A percentile compares a stretch with the other conserved stretches of the same genome.
Conservation (phyloP, 1,140 invertebrate genomes). For the Augochlora pura region DNA sequence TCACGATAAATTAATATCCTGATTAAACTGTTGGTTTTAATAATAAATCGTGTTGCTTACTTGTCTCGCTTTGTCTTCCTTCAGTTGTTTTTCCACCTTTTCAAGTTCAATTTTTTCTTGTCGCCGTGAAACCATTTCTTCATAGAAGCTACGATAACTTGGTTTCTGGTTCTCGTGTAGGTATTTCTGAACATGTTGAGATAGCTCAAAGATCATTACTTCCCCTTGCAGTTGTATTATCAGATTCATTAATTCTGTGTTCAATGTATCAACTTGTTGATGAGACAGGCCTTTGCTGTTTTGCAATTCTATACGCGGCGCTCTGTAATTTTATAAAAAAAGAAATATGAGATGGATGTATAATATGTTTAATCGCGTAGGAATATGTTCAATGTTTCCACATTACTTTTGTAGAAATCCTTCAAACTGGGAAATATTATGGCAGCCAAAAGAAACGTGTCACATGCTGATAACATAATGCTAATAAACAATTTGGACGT, state of each 20-base stretch:
- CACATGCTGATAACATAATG: no score
- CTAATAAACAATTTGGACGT: no score
- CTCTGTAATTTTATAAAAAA: constrained; percentile 67
- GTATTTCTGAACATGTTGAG: constrained; percentile 86
- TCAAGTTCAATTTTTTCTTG: constrained; percentile 83
- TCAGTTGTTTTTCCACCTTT: constrained; percentile 82
- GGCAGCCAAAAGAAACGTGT: no score
- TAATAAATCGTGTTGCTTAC: constrained; percentile 39
- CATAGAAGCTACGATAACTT: constrained; percentile 88
- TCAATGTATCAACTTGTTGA: constrained; percentile 81
- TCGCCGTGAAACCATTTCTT: constrained; percentile 88
- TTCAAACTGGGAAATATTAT: no score
- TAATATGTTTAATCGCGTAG: no score
- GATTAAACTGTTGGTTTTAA: no score
- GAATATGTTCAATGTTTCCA: no score
- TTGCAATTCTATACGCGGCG: constrained; percentile 83
- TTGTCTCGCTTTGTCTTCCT: constrained; percentile 83
- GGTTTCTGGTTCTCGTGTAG: constrained; percentile 88
- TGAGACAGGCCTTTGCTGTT: constrained; percentile 87
- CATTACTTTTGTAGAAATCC: no score
- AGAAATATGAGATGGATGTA: no score
- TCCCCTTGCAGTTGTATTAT: constrained; percentile 83
- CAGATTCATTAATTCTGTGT: constrained; percentile 81
- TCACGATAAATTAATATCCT: no score
- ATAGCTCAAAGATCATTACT: constrained; percentile 89